Conservation (phyloP, 2,888 invertebrate genomes). For the Andrena praecox region DNA sequence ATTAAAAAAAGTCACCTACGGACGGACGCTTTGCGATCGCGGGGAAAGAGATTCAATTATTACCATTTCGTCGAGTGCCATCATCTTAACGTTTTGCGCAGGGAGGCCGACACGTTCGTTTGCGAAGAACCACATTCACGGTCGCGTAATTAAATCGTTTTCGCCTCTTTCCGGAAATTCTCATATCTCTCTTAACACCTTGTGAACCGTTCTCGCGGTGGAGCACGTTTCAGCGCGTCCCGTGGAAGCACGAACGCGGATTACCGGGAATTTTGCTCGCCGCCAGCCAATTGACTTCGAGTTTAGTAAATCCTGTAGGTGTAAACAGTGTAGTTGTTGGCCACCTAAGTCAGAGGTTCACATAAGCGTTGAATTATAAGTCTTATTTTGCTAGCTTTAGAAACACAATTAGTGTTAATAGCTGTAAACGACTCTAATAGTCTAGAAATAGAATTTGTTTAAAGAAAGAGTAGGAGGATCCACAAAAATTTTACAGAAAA, state of each 20-base stretch:
- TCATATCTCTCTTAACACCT: conserved; percentile 33
- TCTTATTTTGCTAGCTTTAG: too few relatives aligned
- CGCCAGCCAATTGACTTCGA: not conserved
- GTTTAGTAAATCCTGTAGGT: too few relatives aligned
- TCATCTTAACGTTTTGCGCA: conserved; percentile 25
- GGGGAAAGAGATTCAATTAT: conserved; percentile 21
- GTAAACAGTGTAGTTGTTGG: too few relatives aligned
- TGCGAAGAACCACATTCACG: conserved; percentile 25
- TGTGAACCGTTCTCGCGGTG: conserved; percentile 7
- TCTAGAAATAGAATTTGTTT: too few relatives aligned
- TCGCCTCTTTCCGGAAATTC: conserved; percentile 17
- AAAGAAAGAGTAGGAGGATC: too few relatives aligned
- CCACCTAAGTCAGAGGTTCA: too few relatives aligned
- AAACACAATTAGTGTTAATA: too few relatives aligned
- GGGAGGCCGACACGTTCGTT: conserved; percentile 12
- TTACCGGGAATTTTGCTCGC: not conserved
- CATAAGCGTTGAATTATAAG: too few relatives aligned
- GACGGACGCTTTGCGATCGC: not conserved
- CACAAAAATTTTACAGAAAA: too few relatives aligned
- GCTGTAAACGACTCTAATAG: too few relatives aligned
- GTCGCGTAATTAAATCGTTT: conserved; percentile 28
- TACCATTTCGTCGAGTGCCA: conserved; percentile 5
- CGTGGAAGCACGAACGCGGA: not conserved
- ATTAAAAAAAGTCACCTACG: not conserved
- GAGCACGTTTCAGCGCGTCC: conserved; percentile 12